A percentile compares a stretch with the other conserved stretches of the same genome.
phyloP scores from a whole-genome alignment of 2,888 invertebrate genomes.

The Eristalis tenax region DNA sequence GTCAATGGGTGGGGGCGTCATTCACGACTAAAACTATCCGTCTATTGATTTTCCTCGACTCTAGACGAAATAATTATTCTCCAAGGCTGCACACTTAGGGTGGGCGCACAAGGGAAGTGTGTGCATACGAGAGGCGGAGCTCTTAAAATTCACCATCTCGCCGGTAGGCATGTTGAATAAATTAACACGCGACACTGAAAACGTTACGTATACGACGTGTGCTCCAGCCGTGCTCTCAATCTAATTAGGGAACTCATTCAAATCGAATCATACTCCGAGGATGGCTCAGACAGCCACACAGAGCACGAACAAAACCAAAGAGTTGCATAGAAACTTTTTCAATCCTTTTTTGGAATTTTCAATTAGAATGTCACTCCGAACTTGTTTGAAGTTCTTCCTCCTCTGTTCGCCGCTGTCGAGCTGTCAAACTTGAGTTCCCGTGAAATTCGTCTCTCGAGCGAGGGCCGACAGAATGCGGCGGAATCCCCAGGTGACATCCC shows the following conservation, averaged over 20 bases:
- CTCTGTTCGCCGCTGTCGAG: background rate
- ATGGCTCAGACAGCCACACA: background rate
- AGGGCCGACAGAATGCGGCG: background rate
- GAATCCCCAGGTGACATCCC: constrained; percentile 14
- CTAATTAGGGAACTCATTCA: constrained; percentile 46
- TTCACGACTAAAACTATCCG: constrained; percentile 15
- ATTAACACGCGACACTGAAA: constrained; percentile 16
- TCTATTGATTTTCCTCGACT: constrained; percentile 7
- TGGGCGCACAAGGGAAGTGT: background rate
- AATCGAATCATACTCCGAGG: constrained; percentile 40
- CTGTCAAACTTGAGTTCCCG: constrained; percentile 27
- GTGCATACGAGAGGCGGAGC: background rate
- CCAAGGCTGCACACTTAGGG: background rate
- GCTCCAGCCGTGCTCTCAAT: constrained; percentile 14
- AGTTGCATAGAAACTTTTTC: background rate
- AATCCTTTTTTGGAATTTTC: constrained; percentile 8
- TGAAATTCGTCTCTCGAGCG: constrained; percentile 13
- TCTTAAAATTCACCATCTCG: constrained; percentile 21
- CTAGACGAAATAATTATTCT: constrained; percentile 35
- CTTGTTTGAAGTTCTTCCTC: constrained; percentile 6
- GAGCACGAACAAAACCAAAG: background rate
- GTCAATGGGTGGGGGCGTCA: constrained; percentile 22
- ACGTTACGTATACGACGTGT: constrained; percentile 40
- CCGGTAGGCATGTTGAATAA: constrained; percentile 32
- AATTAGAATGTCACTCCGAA: constrained; percentile 52